A percentile compares a stretch with the other conserved stretches of the same genome.
phyloP scores from a whole-genome alignment of 2,888 invertebrate genomes.

The Arge pagana region DNA sequence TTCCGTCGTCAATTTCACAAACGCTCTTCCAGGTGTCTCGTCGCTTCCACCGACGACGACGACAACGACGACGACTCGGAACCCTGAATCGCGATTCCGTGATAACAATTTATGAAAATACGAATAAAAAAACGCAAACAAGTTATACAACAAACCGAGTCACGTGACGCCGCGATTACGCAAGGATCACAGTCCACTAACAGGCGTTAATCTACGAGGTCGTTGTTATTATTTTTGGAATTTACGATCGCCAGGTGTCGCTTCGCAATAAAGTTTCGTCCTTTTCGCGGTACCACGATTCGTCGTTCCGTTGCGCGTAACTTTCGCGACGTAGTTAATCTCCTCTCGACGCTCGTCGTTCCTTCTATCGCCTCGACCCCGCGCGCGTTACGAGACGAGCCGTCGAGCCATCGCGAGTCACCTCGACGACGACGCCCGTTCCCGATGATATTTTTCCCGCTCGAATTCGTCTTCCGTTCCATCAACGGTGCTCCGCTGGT shows the following conservation, averaged over 20 bases:
- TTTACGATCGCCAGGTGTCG: neutral
- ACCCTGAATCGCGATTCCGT: no score
- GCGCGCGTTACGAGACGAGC: neutral
- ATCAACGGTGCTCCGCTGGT: no score
- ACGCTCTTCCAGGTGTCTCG: no score
- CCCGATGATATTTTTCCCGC: neutral
- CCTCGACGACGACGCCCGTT: neutral
- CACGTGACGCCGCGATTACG: slow-evolving; percentile 38
- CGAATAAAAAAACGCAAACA: slow-evolving; percentile 33
- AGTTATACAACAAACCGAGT: slow-evolving; percentile 39
- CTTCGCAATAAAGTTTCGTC: no score
- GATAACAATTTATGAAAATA: neutral
- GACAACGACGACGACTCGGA: no score
- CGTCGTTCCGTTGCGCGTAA: neutral
- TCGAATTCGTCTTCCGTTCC: neutral
- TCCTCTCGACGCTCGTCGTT: neutral
- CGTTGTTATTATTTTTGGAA: slow-evolving; percentile 20
- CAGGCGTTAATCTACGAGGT: slow-evolving; percentile 18
- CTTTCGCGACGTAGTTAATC: neutral
- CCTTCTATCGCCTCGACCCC: neutral
- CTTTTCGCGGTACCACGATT: neutral
- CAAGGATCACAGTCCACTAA: slow-evolving; percentile 33
- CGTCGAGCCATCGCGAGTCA: neutral
- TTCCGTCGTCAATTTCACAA: no score
- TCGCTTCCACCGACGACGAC: no score